Evolutionary conservation across 2,113 vertebrate species (phyloP).

Genomic region (Gobio gobio): DNA sequence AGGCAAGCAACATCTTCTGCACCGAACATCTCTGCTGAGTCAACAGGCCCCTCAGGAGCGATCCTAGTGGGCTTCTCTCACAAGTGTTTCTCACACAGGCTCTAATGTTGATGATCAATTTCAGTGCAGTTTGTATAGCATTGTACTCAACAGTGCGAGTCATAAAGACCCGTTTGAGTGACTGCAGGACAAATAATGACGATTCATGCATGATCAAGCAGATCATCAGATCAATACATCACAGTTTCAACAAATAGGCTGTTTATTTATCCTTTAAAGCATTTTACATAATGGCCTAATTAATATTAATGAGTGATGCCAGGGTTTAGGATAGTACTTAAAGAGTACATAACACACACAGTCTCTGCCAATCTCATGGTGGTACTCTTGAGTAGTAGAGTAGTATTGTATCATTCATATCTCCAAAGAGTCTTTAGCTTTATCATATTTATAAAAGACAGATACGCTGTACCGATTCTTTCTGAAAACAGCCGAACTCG

Average conservation of each 20-base stretch:
- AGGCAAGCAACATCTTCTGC: slow-evolving; percentile 1
- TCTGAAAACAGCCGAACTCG: no score
- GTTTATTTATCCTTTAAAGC: neutral
- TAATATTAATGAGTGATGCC: neutral
- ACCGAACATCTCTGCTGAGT: neutral
- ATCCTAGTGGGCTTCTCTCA: neutral
- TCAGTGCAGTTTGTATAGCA: neutral
- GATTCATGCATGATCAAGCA: neutral
- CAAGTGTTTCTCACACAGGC: slow-evolving; percentile 7
- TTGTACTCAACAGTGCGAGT: neutral
- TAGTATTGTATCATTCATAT: no score
- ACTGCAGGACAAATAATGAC: neutral
- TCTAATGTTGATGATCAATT: neutral
- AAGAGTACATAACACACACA: no score
- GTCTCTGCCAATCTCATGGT: no score
- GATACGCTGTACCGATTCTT: no score
- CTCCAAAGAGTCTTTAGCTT: no score
- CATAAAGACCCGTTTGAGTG: neutral
- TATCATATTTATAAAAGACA: no score
- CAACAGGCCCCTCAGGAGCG: slow-evolving; percentile 13
- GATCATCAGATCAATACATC: neutral
- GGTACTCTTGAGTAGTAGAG: no score
- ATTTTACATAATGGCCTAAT: neutral
- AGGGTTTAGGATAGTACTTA: neutral
- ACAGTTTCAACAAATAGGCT: neutral